phyloP scores from a whole-genome alignment of 2,797 vertebrate genomes.

The Scolopax rusticola region DNA sequence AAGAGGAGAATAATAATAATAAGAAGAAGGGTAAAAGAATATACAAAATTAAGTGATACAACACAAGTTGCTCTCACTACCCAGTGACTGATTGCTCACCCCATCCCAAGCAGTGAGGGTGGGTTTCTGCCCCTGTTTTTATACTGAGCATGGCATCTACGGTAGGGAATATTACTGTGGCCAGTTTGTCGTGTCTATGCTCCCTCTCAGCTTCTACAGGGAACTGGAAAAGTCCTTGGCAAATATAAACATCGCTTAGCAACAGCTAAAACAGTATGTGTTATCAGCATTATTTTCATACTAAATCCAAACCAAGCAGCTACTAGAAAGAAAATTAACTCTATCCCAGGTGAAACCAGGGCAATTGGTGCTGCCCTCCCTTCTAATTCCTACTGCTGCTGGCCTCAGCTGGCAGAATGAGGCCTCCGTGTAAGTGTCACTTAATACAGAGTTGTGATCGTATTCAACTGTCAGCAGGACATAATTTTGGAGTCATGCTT shows the following conservation, averaged over 20 bases:
- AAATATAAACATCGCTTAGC: neutral
- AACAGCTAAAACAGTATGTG: neutral
- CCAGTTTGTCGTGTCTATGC: neutral
- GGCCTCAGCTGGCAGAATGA: neutral
- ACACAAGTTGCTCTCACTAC: neutral
- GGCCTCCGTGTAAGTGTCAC: neutral
- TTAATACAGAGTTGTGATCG: neutral
- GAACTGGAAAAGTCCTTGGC: neutral
- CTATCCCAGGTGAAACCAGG: neutral
- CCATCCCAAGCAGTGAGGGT: neutral
- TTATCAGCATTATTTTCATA: neutral
- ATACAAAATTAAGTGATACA: neutral
- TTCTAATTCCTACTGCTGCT: neutral
- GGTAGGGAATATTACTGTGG: neutral
- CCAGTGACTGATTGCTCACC: neutral
- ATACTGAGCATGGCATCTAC: neutral
- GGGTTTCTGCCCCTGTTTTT: neutral
- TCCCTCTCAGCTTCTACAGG: neutral
- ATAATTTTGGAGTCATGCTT: accelerated
- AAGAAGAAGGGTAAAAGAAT: neutral
- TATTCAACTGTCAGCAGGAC: neutral
- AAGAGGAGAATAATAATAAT: neutral
- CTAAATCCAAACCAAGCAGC: neutral
- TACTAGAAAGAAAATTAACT: neutral
- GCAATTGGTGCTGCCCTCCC: accelerated